phyloP scores from a whole-genome alignment of 1,140 invertebrate genomes.

The Notospermus geniculatus region DNA sequence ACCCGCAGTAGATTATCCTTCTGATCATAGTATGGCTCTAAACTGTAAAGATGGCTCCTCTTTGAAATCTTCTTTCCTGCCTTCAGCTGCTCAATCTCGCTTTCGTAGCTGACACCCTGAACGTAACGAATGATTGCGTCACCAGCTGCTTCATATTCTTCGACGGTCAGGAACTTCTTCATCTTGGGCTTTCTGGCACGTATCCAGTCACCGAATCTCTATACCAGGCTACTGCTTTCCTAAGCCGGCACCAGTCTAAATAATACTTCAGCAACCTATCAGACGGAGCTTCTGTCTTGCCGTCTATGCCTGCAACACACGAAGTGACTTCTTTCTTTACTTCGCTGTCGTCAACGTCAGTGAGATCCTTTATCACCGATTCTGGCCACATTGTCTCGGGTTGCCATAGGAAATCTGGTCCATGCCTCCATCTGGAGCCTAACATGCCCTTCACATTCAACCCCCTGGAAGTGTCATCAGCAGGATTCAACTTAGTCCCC shows the following conservation, averaged over 20 bases:
- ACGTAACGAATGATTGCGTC: slow-evolving; percentile 4
- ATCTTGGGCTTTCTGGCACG: background rate
- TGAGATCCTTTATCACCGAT: background rate
- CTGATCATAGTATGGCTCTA: slow-evolving; percentile 15
- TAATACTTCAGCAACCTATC: slow-evolving; percentile 10
- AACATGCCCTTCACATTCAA: background rate
- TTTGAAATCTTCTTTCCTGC: background rate
- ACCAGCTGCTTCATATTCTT: background rate
- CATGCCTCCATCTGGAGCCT: slow-evolving; percentile 4
- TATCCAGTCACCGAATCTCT: background rate
- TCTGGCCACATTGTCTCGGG: too few relatives aligned
- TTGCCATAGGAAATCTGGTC: slow-evolving; percentile 8
- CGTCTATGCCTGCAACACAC: background rate
- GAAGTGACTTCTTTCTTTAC: background rate
- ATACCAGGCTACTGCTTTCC: slow-evolving; percentile 5
- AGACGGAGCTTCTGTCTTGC: background rate
- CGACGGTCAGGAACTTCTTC: background rate
- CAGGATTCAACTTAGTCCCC: slow-evolving; percentile 4
- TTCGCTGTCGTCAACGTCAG: slow-evolving; percentile 2
- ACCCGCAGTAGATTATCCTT: slow-evolving; percentile 11
- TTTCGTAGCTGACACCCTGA: slow-evolving; percentile 5
- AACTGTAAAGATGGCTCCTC: slow-evolving; percentile 10
- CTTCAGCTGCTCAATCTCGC: slow-evolving; percentile 8
- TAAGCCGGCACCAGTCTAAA: slow-evolving; percentile 12
- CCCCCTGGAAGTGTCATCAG: slow-evolving; percentile 11